Conservation (phyloP, 2,888 invertebrate genomes). For the Lagria hirta region DNA sequence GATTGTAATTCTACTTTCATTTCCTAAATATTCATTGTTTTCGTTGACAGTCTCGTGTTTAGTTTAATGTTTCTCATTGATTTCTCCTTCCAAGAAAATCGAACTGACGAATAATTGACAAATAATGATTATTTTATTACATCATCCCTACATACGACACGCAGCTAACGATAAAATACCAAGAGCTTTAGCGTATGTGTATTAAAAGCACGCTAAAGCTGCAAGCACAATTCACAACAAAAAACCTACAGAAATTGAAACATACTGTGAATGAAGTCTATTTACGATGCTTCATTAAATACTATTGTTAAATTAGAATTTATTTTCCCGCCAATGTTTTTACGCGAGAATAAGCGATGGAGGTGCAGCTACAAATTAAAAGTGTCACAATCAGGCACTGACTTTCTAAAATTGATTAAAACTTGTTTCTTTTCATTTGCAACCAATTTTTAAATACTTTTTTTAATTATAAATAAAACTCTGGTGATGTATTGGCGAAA, state of each 20-base stretch:
- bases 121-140: constrained; percentile 2
- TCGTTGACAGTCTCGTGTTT: neutral
- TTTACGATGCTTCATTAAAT: neutral
- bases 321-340: neutral
- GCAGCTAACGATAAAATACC: neutral
- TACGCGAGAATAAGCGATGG: constrained; percentile 7
- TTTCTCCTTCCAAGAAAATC: constrained; percentile 2
- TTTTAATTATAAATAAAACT: no score
- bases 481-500: no score
- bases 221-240: neutral
- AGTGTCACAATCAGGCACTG: constrained; percentile 19
- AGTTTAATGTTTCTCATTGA: constrained; percentile 2
- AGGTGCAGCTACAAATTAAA: constrained; percentile 14
- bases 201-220: neutral
- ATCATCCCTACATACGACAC: neutral
- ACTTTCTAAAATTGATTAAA: constrained; percentile 20
- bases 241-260: no score
- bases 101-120: constrained; percentile 2
- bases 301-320: neutral
- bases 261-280: no score
- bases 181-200: neutral
- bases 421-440: constrained; percentile 3
- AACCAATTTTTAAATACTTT: neutral
- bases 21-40: no score
- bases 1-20: constrained; percentile 1